phyloP scores from a whole-genome alignment of 2,888 invertebrate genomes.

The Proisotoma minuta region DNA sequence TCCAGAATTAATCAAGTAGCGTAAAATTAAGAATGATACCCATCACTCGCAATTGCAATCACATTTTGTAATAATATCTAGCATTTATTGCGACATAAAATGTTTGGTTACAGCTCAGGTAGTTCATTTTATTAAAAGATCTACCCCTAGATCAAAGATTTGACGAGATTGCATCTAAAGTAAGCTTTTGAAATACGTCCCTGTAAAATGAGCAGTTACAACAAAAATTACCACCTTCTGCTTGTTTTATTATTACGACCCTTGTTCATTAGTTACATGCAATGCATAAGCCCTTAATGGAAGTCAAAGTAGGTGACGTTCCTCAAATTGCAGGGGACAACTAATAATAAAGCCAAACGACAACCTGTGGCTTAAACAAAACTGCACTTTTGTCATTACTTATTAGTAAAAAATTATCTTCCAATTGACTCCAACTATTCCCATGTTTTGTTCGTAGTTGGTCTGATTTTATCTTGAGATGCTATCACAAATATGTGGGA shows the following conservation, averaged over 20 bases:
- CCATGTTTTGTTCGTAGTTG: neutral
- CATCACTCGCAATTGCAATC: no score
- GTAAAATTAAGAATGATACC: no score
- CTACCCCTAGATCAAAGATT: neutral
- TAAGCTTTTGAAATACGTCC: neutral
- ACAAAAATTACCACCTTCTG: slow-evolving; percentile 11
- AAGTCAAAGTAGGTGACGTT: neutral
- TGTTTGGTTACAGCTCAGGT: no score
- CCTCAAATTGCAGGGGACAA: neutral
- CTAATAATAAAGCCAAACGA: neutral
- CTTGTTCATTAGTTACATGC: neutral
- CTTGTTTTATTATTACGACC: slow-evolving; percentile 15
- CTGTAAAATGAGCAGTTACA: neutral
- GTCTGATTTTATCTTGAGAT: neutral
- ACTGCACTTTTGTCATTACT: neutral
- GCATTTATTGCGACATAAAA: no score
- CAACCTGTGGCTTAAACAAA: slow-evolving; percentile 1
- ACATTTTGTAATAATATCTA: no score
- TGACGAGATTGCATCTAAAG: neutral
- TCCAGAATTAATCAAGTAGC: no score
- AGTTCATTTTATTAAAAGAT: neutral
- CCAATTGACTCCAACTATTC: slow-evolving; percentile 3
- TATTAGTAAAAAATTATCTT: slow-evolving; percentile 5
- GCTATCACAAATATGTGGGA: neutral
- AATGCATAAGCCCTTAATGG: neutral